A percentile compares a stretch with the other conserved stretches of the same genome.
phyloP scores from a whole-genome alignment of 2,113 vertebrate genomes.

The Campylomormyrus tamandua region DNA sequence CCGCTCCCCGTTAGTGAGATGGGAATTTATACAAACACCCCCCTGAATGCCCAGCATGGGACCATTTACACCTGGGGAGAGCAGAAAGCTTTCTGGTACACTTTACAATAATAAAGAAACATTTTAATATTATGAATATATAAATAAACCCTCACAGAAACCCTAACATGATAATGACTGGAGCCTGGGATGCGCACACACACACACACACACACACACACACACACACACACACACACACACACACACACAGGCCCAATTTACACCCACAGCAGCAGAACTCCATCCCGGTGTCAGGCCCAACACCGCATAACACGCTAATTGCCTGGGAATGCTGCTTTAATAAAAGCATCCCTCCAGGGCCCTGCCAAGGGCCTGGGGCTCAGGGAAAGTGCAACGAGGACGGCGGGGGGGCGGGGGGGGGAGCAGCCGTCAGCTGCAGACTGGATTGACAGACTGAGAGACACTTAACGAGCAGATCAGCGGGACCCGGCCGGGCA shows the following conservation, averaged over 20 bases:
- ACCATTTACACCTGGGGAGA: not conserved
- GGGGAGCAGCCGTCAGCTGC: not conserved
- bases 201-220: not conserved
- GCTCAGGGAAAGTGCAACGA: not conserved
- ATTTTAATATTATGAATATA: not conserved
- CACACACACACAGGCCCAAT: conserved; percentile 14
- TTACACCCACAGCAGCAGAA: not conserved
- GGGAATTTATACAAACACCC: not conserved
- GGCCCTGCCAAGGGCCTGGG: not conserved
- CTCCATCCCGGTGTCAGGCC: not conserved
- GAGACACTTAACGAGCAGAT: not conserved
- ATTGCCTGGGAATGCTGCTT: conserved; percentile 35
- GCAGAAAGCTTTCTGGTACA: not conserved
- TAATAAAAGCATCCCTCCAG: conserved; percentile 27
- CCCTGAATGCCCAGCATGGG: not conserved
- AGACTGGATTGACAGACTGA: not conserved
- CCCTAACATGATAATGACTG: not conserved
- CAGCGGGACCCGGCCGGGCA: not conserved
- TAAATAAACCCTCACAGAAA: not conserved
- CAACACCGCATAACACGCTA: conserved; percentile 24
- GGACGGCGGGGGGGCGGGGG: not conserved
- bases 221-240: not conserved
- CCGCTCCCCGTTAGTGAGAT: too few relatives aligned
- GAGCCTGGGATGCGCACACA: not conserved
- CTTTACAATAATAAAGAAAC: not conserved